phyloP scores from a whole-genome alignment of 2,113 vertebrate species.

The Prionailurus viverrinus region DNA sequence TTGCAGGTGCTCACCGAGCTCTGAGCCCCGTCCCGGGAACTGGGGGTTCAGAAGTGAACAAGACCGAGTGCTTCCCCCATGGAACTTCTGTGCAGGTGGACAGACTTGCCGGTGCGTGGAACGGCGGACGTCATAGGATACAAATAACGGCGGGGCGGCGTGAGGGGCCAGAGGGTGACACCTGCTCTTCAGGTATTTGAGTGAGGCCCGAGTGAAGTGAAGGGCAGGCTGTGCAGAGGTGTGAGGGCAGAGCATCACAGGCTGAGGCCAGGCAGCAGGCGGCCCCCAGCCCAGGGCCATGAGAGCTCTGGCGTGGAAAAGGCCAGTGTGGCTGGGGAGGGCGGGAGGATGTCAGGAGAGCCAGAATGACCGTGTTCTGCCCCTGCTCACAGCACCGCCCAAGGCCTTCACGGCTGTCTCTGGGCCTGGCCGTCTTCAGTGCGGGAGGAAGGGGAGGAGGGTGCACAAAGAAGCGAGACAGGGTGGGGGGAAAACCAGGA shows the following conservation, averaged over 20 bases:
- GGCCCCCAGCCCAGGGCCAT: not conserved
- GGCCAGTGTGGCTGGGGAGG: not conserved
- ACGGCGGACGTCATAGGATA: not conserved
- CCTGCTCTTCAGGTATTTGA: not conserved
- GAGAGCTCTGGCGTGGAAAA: no score
- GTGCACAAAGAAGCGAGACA: accelerated
- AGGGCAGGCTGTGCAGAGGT: not conserved
- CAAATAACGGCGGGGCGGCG: not conserved
- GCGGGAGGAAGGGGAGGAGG: not conserved
- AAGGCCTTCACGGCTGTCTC: not conserved
- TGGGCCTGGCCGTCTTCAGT: not conserved
- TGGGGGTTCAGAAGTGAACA: not conserved
- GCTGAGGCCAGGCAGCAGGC: not conserved
- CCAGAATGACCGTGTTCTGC: not conserved
- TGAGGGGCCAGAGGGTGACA: not conserved
- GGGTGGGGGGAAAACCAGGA: not conserved
- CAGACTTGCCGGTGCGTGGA: not conserved
- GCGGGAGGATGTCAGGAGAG: not conserved
- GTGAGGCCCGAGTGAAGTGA: not conserved
- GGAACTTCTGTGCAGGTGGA: not conserved
- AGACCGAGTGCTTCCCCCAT: not conserved
- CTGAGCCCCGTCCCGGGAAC: not conserved
- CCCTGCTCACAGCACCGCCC: not conserved
- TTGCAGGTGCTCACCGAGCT: not conserved
- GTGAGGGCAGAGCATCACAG: not conserved